A percentile compares a stretch with the other conserved stretches of the same genome.
Conservation (phyloP, 2,888 invertebrate genomes). For the Pheosia tremula region DNA sequence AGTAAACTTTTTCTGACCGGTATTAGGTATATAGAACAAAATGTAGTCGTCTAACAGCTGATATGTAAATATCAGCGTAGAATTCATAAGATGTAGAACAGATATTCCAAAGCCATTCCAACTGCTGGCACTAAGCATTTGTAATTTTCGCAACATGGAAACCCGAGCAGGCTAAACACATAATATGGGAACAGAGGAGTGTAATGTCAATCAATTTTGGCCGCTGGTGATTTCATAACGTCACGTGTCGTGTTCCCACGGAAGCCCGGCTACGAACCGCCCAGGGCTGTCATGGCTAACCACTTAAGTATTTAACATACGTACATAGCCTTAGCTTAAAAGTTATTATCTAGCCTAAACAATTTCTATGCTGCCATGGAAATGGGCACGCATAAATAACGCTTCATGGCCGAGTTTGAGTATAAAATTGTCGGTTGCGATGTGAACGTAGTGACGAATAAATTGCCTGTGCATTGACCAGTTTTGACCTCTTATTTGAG, state of each 20-base stretch:
- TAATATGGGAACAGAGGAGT: conserved; percentile 43
- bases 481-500: conserved; percentile 43
- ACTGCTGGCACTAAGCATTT: background rate
- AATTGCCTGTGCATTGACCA: conserved; percentile 52
- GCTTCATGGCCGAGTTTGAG: conserved; percentile 65
- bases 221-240: conserved; percentile 79
- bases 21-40: no score
- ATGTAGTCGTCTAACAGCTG: no score
- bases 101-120: background rate
- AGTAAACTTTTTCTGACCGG: no score
- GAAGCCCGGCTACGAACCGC: conserved; percentile 76
- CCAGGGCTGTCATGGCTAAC: conserved; percentile 80
- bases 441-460: conserved; percentile 56
- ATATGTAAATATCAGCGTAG: no score
- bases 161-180: conserved; percentile 8
- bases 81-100: no score
- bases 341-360: conserved; percentile 82
- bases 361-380: conserved; percentile 75
- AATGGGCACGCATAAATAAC: conserved; percentile 80
- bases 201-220: conserved; percentile 79
- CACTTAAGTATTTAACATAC: conserved; percentile 83
- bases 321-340: conserved; percentile 79
- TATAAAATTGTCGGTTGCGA: conserved; percentile 65
- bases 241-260: conserved; percentile 82
- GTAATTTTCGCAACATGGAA: background rate